Evolutionary conservation across 1,140 invertebrate species (phyloP).

Genomic region (Whitmania pigra): DNA sequence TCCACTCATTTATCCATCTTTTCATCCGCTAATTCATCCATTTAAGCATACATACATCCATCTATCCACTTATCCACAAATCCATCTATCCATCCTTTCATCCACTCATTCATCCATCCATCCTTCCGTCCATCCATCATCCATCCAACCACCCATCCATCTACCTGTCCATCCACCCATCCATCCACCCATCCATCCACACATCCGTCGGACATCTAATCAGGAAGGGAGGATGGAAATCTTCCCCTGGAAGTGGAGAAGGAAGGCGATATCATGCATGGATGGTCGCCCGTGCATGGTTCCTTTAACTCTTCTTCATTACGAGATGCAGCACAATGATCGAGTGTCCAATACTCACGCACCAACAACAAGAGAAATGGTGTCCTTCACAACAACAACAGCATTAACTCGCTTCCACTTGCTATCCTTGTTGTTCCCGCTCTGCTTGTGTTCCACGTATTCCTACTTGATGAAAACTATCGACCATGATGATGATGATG

Average conservation of each 20-base stretch:
- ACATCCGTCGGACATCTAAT: too few species aligned
- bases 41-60: neutral
- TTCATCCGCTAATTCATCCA: neutral
- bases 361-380: neutral
- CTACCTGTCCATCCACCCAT: too few species aligned
- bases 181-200: too few species aligned
- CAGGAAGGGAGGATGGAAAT: too few species aligned
- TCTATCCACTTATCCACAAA: slow-evolving; percentile 2
- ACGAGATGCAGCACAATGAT: too few species aligned
- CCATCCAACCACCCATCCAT: slow-evolving; percentile 7
- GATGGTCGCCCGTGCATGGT: too few species aligned
- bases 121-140: slow-evolving; percentile 8
- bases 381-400: neutral
- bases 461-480: neutral
- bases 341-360: too few species aligned
- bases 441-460: neutral
- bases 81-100: too few species aligned
- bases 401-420: neutral
- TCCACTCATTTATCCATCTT: neutral
- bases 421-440: neutral
- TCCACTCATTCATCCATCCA: neutral
- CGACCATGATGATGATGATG: too few species aligned
- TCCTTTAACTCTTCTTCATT: too few species aligned
- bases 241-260: too few species aligned
- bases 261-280: too few species aligned